A percentile compares a stretch with the other conserved stretches of the same genome.
Conservation (phyloP, 2,888 invertebrate genomes). For the Cataglyphis altisquamis region DNA sequence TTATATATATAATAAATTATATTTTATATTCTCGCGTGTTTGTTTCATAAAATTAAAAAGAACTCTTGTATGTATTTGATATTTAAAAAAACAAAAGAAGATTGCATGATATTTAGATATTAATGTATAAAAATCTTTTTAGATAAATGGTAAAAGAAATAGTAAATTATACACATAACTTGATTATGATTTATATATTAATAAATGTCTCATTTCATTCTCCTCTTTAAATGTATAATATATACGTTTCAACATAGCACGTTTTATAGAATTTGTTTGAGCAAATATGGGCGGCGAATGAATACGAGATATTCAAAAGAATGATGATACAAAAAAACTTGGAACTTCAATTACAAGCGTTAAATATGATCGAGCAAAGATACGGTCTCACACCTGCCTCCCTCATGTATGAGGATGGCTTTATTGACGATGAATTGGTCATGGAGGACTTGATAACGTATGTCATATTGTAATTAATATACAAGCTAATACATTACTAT, state of each 20-base stretch:
- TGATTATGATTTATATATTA: not conserved
- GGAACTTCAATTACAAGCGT: constrained; percentile 95
- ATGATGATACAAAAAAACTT: constrained; percentile 98
- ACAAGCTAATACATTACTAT: not conserved
- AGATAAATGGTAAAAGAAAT: not conserved
- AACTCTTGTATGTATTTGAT: not conserved
- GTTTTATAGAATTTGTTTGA: constrained; percentile 88
- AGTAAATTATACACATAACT: not conserved
- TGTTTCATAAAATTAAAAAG: not conserved
- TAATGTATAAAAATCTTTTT: not conserved
- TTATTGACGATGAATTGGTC: constrained; percentile 87
- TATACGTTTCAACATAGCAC: constrained; percentile 55
- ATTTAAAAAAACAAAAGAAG: not conserved
- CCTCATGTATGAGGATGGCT: constrained; percentile 85
- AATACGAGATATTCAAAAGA: constrained; percentile 94
- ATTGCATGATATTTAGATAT: constrained; percentile 4
- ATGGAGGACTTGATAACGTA: constrained; percentile 89
- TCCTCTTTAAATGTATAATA: not conserved
- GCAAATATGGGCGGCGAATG: constrained; percentile 97
- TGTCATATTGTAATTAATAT: constrained; percentile 61
- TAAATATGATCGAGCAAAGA: constrained; percentile 94
- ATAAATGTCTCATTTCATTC: not conserved
- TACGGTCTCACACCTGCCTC: constrained; percentile 90
- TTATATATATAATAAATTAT: not conserved
- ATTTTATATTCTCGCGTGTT: not conserved